phyloP scores from a whole-genome alignment of 2,797 vertebrate genomes.

The Alauda arvensis region DNA sequence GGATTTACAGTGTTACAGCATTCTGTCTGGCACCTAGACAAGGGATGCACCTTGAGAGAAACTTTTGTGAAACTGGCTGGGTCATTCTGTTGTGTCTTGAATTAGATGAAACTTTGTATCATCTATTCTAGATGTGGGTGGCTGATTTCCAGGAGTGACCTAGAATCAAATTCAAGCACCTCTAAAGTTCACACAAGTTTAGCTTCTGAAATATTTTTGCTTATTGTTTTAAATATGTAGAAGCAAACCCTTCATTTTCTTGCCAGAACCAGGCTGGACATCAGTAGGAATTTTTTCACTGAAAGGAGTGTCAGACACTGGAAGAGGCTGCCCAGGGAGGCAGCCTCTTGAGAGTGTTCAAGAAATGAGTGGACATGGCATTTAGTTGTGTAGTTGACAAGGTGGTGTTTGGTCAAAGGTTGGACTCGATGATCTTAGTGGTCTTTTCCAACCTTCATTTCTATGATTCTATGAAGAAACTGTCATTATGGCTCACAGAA shows the following conservation, averaged over 20 bases:
- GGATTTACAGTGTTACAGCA: background rate
- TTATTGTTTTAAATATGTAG: background rate
- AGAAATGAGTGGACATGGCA: background rate
- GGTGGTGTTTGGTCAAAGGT: too few relatives aligned
- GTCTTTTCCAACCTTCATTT: background rate
- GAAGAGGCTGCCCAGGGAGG: background rate
- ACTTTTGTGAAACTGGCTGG: background rate
- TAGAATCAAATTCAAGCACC: background rate
- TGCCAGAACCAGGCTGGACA: background rate
- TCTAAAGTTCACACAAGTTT: background rate
- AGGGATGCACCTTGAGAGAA: background rate
- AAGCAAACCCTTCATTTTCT: background rate
- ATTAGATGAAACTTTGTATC: background rate
- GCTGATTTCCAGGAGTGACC: background rate
- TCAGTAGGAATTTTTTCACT: background rate
- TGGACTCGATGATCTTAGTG: too few relatives aligned
- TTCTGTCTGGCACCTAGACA: background rate
- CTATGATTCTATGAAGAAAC: background rate
- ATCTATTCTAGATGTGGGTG: background rate
- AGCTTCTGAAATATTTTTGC: background rate
- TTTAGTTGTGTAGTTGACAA: background rate
- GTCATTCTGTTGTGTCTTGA: background rate
- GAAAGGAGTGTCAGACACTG: background rate
- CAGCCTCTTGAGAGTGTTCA: background rate
- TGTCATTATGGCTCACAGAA: background rate